Evolutionary conservation across 2,888 invertebrate species (phyloP), one percentile per base, ranked within the genome.

Genomic region (Xestia ashworthii): DNA sequence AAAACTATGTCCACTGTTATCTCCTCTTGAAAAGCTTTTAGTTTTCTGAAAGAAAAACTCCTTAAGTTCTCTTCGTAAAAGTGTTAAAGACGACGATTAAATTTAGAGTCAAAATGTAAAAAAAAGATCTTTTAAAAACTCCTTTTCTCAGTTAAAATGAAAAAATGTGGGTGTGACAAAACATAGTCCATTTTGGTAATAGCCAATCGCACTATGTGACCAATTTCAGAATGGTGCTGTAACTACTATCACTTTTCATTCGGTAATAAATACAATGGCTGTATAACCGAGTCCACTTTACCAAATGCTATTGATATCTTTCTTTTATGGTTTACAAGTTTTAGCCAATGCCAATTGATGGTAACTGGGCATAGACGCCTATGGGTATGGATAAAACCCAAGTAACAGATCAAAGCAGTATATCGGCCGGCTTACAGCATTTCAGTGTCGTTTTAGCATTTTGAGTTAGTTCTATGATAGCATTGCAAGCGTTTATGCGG

Each of bases 11-110:
- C 55, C n/a, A 38, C 38, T 41, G 55, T 32, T 16, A 79, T 12
- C 46, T 62, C 44, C 41, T 44, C 67, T 83, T 78, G 48, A 78
- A 53, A 76, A 83, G 67, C 79, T 80, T 80, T 80, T 78, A 80
- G 83, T 68, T 68, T 55, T 44, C 78, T 78, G 12, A 68, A 78
- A 80, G 78, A 81, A 65, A 73, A 74, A 74, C 48, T 73, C 67
- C 67, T 77, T 67, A 1, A 11, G n/a, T 5, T 60, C 19, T 68
- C 25, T 41, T 1, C 32, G 5, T 1, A 14, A 64, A 25, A 38
- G 14, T n/a, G 22, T 64, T 44, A 48, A 55, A 19, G 8, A 16
- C 3, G 12, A 14, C n/a, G 6, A 78, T 75, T 81, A 14, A 22
- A 41, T 76, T 77, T 62, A 22, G n/a, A 41, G 46, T 58, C 44